A percentile compares a stretch with the other conserved stretches of the same genome.
Evolutionary conservation across 2,888 invertebrate species (phyloP).

Genomic region (Trisateles emortualis): DNA sequence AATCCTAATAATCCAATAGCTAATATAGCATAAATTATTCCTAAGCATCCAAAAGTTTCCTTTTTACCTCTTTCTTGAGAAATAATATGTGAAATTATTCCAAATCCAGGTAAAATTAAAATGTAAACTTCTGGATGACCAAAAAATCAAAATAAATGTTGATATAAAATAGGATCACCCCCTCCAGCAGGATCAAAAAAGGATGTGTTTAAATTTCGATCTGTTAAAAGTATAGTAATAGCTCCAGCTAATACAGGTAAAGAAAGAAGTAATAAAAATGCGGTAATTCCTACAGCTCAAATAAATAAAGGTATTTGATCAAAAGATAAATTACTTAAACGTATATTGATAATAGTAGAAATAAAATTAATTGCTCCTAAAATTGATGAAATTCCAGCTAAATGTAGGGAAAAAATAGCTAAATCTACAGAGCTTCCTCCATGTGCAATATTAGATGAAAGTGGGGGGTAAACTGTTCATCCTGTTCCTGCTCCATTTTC

Average conservation of each 20-base stretch:
- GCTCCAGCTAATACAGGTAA: constrained; percentile 93
- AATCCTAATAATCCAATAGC: constrained; percentile 94
- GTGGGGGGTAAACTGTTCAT: constrained; percentile 92
- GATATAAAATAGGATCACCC: constrained; percentile 93
- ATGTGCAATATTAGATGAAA: constrained; percentile 89
- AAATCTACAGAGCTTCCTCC: constrained; percentile 90
- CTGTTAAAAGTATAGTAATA: constrained; percentile 92
- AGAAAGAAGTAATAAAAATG: constrained; percentile 88
- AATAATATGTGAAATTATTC: constrained; percentile 93
- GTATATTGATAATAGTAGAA: constrained; percentile 91
- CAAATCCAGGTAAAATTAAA: constrained; percentile 94
- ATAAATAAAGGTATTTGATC: constrained; percentile 91
- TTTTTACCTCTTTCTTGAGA: constrained; percentile 91
- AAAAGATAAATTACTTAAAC: constrained; percentile 86
- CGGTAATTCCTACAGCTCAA: constrained; percentile 89
- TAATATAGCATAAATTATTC: constrained; percentile 94
- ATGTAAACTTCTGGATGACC: constrained; percentile 96
- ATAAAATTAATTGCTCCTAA: constrained; percentile 93
- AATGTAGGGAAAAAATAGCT: constrained; percentile 92
- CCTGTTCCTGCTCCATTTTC: constrained; percentile 92
- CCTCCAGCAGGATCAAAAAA: constrained; percentile 94
- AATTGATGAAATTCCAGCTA: constrained; percentile 91
- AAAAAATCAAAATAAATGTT: constrained; percentile 96
- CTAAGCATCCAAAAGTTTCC: constrained; percentile 90
- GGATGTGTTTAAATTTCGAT: constrained; percentile 93